Evolutionary conservation across 2,888 invertebrate species (phyloP).

Genomic region (Eupsilia transversa): DNA sequence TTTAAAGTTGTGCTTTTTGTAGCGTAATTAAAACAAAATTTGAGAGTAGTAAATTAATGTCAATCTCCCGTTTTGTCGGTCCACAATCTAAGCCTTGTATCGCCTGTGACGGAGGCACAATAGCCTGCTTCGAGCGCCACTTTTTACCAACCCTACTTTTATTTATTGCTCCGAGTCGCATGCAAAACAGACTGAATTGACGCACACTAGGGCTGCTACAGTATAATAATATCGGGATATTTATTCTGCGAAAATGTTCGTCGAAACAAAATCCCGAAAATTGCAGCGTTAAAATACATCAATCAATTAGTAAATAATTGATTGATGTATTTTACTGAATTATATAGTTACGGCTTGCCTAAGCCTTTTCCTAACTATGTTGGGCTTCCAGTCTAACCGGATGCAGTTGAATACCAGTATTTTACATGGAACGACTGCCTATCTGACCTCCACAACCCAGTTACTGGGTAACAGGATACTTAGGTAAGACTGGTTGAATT

Average conservation of each 20-base stretch:
- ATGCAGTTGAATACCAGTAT: too few relatives aligned
- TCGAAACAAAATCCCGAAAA: not conserved
- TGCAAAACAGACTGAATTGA: constrained; percentile 84
- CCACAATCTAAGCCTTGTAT: constrained; percentile 66
- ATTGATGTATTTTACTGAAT: not conserved
- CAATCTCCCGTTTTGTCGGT: constrained; percentile 65
- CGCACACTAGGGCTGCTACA: constrained; percentile 76
- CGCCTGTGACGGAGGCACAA: constrained; percentile 76
- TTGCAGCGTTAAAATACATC: too few relatives aligned
- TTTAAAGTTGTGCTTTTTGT: not conserved
- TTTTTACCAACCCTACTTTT: constrained; percentile 80
- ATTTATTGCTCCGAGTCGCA: constrained; percentile 82
- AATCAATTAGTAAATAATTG: too few relatives aligned
- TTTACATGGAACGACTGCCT: too few relatives aligned
- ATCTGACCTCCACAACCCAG: too few relatives aligned
- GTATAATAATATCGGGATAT: constrained; percentile 18
- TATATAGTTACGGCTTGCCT: too few relatives aligned
- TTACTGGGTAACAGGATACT: too few relatives aligned
- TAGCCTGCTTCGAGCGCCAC: constrained; percentile 74
- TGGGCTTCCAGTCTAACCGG: too few relatives aligned
- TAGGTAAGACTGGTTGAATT: too few relatives aligned
- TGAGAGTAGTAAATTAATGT: constrained; percentile 64
- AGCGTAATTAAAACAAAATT: constrained; percentile 61
- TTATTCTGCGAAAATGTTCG: not conserved
- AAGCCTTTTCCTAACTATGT: too few relatives aligned